Conservation (phyloP, 2,888 invertebrate genomes). For the Hemistola chrysoprasaria region DNA sequence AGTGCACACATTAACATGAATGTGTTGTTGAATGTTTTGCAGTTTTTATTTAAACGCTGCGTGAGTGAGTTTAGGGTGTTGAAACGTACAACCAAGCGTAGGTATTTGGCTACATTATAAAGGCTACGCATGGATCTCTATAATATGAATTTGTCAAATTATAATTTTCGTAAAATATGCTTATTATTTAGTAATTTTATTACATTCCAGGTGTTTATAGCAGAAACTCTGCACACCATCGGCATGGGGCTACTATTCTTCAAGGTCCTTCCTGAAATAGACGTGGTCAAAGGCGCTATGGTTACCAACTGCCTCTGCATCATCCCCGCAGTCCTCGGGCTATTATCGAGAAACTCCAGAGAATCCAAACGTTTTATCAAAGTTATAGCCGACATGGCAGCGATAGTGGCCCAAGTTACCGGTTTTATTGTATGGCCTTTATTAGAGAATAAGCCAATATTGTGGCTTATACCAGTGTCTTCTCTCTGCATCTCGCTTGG, state of each 20-base stretch:
- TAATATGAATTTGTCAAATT: no score
- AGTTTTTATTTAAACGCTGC: no score
- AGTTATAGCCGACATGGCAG: constrained; percentile 91
- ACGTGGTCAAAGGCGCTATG: constrained; percentile 97
- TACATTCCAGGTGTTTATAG: constrained; percentile 85
- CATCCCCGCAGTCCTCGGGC: constrained; percentile 89
- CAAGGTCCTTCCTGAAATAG: constrained; percentile 93
- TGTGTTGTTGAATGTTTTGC: no score
- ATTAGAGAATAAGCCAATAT: constrained; percentile 86
- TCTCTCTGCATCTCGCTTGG: constrained; percentile 94
- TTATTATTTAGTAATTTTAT: background rate
- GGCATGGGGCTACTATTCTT: constrained; percentile 94
- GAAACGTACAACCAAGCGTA: no score
- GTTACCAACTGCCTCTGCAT: constrained; percentile 97
- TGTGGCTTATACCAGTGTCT: constrained; percentile 94
- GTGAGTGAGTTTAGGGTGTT: no score
- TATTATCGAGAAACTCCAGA: constrained; percentile 91
- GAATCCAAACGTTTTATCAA: constrained; percentile 90
- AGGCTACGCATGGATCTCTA: no score
- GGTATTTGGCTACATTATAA: no score
- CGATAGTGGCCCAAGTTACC: constrained; percentile 94
- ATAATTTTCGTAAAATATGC: background rate
- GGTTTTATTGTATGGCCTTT: constrained; percentile 97
- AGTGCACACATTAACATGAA: no score
- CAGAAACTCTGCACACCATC: constrained; percentile 94